A percentile compares a stretch with the other conserved stretches of the same genome.
phyloP scores from a whole-genome alignment of 1,140 invertebrate genomes.

The Fopius arisanus region DNA sequence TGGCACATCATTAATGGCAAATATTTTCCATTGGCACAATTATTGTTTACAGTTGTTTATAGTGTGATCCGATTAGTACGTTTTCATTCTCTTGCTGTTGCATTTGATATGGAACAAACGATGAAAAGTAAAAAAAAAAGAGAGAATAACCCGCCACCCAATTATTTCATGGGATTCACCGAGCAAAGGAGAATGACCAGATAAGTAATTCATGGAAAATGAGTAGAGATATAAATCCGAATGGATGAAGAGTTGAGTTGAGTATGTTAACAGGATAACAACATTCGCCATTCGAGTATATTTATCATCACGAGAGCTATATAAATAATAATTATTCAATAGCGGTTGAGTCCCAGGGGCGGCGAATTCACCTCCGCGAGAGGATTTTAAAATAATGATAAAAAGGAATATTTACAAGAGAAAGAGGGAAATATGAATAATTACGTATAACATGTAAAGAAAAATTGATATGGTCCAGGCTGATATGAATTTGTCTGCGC shows the following conservation, averaged over 20 bases:
- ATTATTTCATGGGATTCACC: neutral
- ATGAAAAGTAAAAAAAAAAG: neutral
- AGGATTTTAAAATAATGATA: neutral
- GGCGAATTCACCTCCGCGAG: neutral
- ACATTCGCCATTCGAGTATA: conserved; percentile 13
- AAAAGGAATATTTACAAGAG: neutral
- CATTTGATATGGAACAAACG: neutral
- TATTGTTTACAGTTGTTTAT: conserved; percentile 23
- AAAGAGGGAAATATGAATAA: neutral
- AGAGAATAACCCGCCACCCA: neutral
- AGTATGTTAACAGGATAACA: neutral
- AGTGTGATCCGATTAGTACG: neutral
- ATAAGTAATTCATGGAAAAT: no score
- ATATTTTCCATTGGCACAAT: conserved; percentile 58
- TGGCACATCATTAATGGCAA: conserved; percentile 63
- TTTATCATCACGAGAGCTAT: conserved; percentile 4
- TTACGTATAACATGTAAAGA: neutral
- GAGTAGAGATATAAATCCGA: neutral
- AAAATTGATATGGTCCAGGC: conserved; percentile 13
- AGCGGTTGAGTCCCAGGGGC: neutral
- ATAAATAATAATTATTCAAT: conserved; percentile 8
- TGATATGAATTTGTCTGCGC: conserved; percentile 6
- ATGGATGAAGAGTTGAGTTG: no score
- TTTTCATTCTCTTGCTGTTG: neutral
- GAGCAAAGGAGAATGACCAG: neutral